These are phyloP conservation scores for Diogma glabrata DNA, from an alignment of 2,888 invertebrate species.

Conservation along the genomic window DNA sequence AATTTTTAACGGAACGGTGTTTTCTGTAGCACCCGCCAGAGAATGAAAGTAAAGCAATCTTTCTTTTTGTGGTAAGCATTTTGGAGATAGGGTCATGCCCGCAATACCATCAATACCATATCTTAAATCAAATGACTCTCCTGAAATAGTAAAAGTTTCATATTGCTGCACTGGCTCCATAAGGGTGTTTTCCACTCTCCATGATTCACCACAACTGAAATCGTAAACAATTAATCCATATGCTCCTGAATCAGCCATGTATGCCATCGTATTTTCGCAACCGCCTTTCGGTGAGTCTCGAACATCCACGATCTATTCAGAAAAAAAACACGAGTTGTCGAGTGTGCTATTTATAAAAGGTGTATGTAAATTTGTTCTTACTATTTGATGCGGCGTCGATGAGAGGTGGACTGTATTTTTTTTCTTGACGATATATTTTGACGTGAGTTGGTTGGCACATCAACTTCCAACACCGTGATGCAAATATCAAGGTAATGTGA, in stretches of 20 bases:
- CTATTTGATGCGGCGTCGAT: too few species aligned
- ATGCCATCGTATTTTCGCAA: constrained; percentile 46
- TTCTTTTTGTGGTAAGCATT: constrained; percentile 14
- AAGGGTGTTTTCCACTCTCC: constrained; percentile 47
- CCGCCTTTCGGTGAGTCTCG: constrained; percentile 30
- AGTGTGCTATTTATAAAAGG: too few species aligned
- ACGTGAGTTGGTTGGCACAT: too few species aligned
- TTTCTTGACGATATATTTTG: too few species aligned
- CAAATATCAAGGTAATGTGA: too few species aligned
- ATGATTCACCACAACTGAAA: constrained; percentile 34
- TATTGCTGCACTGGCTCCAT: constrained; percentile 44
- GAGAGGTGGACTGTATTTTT: too few species aligned
- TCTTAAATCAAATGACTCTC: constrained; percentile 52
- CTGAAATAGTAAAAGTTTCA: constrained; percentile 44
- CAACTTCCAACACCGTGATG: too few species aligned
- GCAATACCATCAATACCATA: constrained; percentile 53
- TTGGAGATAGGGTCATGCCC: neutral
- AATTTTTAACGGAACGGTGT: constrained; percentile 44
- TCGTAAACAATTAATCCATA: constrained; percentile 52
- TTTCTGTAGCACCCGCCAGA: constrained; percentile 48
- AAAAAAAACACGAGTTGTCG: too few species aligned
- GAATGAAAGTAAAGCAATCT: constrained; percentile 51
- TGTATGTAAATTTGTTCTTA: too few species aligned
- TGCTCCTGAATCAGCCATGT: constrained; percentile 51
- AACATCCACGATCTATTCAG: constrained; percentile 44